Base-by-base conservation (phyloP, 2,888 invertebrate genomes). In the Carpatolechia fugitivella region DNA sequence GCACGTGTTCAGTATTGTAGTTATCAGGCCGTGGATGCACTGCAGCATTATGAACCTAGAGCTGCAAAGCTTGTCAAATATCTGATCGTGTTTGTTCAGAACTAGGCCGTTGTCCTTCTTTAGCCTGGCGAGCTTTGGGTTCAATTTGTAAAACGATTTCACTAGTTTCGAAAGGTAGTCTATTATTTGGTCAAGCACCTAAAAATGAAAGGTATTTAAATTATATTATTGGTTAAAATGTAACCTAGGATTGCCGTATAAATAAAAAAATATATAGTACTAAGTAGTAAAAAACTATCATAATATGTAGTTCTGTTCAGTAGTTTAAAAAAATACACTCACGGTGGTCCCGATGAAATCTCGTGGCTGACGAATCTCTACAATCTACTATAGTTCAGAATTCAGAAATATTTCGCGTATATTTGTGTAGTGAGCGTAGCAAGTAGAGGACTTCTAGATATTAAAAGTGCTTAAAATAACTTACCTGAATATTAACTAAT, bases 181-280 rank as follows among this genome's bases (percentile, higher is more conserved):
- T 74, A 91, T 85, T 65, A 92, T 86, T 78, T 90, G 88, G 78
- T 92, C 91, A 73, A 93, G 74, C 72, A 92, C 91, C 93, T 93
- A 72, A 48, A 90, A 89, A n/a, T 11, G 8, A 33, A 33, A 33
- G 11, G 3, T 33, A 11, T 33, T 8, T 6, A 11, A 8, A 11
- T 6, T 33, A 8, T 33, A n/a, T 33, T 11, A 8, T n/a, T n/a
- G n/a, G n/a, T n/a, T n/a, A n/a, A n/a, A 24, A 3, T 24, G 24
- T 24, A 24, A 24, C 24, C 3, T 6, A 24, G 6, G 6, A 24
- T 24, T 6, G 24, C 24, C 6, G 24, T 6, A 6, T 24, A 24
- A 24, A 24, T 24, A 24, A 24, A 4, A 24, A 24, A 6, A 6
- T 24, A 24, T 4, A 24, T 24, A 24, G 3, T 24, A 6, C 6